These are phyloP conservation scores for Megatriorchis doriae DNA, from an alignment of 2,113 vertebrate genomes.

Conservation along the genomic window DNA sequence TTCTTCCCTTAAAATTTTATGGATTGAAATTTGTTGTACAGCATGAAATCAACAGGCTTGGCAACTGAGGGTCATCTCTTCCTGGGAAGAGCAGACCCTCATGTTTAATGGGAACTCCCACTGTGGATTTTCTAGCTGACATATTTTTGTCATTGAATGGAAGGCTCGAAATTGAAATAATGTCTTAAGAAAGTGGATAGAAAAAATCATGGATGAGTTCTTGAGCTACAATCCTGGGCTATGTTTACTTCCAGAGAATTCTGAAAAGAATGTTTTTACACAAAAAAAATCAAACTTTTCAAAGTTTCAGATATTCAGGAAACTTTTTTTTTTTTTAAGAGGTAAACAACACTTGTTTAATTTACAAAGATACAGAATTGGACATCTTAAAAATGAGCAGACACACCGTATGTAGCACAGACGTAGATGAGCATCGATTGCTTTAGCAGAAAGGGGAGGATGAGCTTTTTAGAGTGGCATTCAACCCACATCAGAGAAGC, in stretches of 20 bases:
- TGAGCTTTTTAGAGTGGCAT: background rate
- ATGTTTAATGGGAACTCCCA: background rate
- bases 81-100: background rate
- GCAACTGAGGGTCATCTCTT: background rate
- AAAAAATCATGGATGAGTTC: background rate
- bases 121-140: background rate
- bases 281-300: background rate
- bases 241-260: background rate
- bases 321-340: background rate
- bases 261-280: background rate
- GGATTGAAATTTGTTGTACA: background rate
- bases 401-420: background rate
- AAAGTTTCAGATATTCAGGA: background rate
- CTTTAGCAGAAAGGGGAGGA: background rate
- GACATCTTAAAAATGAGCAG: background rate
- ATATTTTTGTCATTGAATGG: background rate
- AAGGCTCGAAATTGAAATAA: background rate
- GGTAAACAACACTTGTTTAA: background rate
- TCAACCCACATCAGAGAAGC: background rate
- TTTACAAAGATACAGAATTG: background rate
- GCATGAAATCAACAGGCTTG: background rate
- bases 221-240: background rate
- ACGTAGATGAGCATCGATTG: background rate
- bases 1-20: background rate
- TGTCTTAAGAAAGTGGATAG: background rate